phyloP scores from a whole-genome alignment of 1,140 invertebrate genomes.

The Pseudomyrmex sp. region DNA sequence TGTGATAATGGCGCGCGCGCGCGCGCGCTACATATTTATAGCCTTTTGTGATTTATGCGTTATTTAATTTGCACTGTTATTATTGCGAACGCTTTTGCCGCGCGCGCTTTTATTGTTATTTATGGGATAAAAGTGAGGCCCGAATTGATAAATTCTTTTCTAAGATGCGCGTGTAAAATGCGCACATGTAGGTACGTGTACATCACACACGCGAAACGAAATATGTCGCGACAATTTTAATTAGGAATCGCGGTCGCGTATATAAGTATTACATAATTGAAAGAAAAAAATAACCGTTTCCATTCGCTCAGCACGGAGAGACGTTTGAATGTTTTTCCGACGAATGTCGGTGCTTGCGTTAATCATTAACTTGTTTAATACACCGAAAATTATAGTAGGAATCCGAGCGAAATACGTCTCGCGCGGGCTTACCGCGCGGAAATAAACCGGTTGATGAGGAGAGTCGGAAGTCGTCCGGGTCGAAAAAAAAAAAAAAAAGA shows the following conservation, averaged over 20 bases:
- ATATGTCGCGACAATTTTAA: no score
- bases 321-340: not conserved
- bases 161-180: not conserved
- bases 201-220: no score
- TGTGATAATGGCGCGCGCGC: conserved; percentile 23
- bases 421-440: not conserved
- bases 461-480: not conserved
- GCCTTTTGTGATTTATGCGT: conserved; percentile 43
- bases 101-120: not conserved
- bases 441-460: conserved; percentile 23
- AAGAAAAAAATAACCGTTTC: not conserved
- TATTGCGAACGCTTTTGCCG: conserved; percentile 28
- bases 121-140: not conserved
- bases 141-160: conserved; percentile 24
- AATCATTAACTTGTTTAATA: conserved; percentile 28
- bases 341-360: not conserved
- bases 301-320: not conserved
- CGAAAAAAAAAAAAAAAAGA: not conserved
- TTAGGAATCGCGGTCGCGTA: not conserved
- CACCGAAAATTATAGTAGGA: conserved; percentile 14
- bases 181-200: no score
- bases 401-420: conserved; percentile 16
- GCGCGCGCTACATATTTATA: conserved; percentile 43
- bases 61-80: conserved; percentile 33
- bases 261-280: not conserved